Percentiles rank a stretch among this genome's conserved stretches.
phyloP scores from a whole-genome alignment of 2,888 invertebrate species.

The Tortricodes alternella region DNA sequence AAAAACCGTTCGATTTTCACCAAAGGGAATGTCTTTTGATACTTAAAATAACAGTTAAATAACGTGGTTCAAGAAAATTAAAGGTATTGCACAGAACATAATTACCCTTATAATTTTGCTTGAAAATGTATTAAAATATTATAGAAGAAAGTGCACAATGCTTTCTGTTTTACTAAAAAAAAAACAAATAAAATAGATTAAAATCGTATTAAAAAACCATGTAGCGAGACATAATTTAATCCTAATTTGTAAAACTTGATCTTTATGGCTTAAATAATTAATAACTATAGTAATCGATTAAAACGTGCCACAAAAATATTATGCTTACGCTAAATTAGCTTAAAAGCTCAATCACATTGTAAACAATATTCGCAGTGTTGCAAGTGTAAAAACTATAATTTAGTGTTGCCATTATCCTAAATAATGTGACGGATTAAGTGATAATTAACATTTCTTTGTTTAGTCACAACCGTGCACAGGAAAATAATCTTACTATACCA shows the following conservation, averaged over 20 bases:
- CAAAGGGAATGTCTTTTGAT: slow-evolving; percentile 25
- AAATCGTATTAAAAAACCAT: slow-evolving; percentile 43
- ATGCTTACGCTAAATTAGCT: slow-evolving; percentile 37
- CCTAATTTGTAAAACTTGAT: slow-evolving; percentile 58
- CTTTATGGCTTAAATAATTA: slow-evolving; percentile 46
- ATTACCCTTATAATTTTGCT: neutral
- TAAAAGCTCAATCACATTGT: slow-evolving; percentile 60
- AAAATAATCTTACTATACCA: neutral
- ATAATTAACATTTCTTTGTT: slow-evolving; percentile 8
- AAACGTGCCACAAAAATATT: slow-evolving; percentile 51
- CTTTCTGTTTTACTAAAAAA: slow-evolving; percentile 25
- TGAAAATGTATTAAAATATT: neutral
- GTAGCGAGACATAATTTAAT: slow-evolving; percentile 40
- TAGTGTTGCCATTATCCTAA: slow-evolving; percentile 47
- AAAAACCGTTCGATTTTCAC: slow-evolving; percentile 38
- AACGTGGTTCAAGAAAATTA: slow-evolving; percentile 10
- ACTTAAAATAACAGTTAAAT: slow-evolving; percentile 1
- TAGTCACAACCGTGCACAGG: slow-evolving; percentile 29
- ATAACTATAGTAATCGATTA: slow-evolving; percentile 38
- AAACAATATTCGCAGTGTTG: slow-evolving; percentile 50
- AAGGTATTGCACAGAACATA: no score
- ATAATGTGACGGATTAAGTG: slow-evolving; percentile 46
- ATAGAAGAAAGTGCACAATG: neutral
- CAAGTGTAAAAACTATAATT: slow-evolving; percentile 47
- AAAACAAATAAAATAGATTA: slow-evolving; percentile 16